Conservation (phyloP, 2,797 vertebrate species). For the Aldrovandia affinis region DNA sequence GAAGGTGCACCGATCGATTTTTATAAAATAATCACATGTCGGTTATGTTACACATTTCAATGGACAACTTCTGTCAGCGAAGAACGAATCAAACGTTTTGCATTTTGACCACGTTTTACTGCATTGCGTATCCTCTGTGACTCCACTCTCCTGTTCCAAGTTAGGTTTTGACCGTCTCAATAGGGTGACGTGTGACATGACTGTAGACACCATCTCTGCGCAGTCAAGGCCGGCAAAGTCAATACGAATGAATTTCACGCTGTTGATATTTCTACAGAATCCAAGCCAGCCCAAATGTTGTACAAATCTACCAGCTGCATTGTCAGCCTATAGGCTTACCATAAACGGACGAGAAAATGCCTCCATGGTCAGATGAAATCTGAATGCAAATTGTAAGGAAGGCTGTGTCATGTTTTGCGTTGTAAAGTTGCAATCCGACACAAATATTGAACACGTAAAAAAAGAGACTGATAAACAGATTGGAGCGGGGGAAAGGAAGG, state of each 20-base stretch:
- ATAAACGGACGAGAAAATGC: neutral
- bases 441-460: neutral
- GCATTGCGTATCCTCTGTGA: too few species aligned
- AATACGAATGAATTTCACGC: neutral
- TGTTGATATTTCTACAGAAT: neutral
- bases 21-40: neutral
- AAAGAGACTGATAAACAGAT: conserved; percentile 29
- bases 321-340: too few species aligned
- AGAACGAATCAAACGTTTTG: neutral
- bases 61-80: neutral
- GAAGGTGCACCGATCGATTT: neutral
- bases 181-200: neutral
- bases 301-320: too few species aligned
- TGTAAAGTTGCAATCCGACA: neutral
- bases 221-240: neutral
- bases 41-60: neutral
- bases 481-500: conserved; percentile 29
- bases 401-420: neutral
- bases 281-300: too few species aligned
- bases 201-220: neutral
- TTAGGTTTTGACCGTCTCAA: neutral
- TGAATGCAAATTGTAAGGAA: neutral
- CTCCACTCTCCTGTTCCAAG: neutral
- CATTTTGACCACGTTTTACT: neutral
- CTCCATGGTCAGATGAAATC: neutral